phyloP scores from a whole-genome alignment of 2,113 vertebrate species.

The Clinocottus analis region DNA sequence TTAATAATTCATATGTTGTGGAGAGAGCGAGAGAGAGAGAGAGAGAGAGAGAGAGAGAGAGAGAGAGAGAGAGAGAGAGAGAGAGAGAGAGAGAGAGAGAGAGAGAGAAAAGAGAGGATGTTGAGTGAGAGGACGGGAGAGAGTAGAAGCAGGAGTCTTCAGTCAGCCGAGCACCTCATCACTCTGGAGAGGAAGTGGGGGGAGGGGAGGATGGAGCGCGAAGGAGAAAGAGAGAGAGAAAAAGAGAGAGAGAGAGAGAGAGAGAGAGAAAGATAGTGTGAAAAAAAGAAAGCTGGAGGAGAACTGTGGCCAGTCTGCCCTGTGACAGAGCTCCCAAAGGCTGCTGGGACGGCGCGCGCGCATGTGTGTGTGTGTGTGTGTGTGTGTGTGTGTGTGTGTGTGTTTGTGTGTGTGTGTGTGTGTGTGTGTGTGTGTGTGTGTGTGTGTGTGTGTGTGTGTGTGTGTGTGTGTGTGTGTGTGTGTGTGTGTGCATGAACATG shows the following conservation, averaged over 20 bases:
- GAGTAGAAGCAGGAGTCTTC: background rate
- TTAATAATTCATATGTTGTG: background rate
- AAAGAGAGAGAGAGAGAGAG: background rate
- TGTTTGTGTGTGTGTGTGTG: conserved; percentile 2
- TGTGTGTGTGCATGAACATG: conserved; percentile 14
- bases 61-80: background rate
- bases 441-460: conserved; percentile 10
- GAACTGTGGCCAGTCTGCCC: conserved; percentile 25
- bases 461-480: conserved; percentile 19
- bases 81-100: background rate
- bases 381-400: conserved; percentile 4
- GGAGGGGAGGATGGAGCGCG: background rate
- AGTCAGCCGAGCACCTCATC: conserved; percentile 42
- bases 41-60: background rate
- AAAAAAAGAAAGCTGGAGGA: background rate
- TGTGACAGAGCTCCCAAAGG: conserved; percentile 53
- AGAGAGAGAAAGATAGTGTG: background rate
- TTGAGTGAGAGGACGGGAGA: background rate
- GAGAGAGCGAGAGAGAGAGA: background rate
- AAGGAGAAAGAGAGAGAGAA: conserved; percentile 13
- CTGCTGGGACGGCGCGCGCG: conserved; percentile 41
- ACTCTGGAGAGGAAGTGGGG: conserved; percentile 29
- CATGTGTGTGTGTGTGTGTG: conserved; percentile 22
- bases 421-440: conserved; percentile 19
- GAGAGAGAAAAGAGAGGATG: background rate